These are phyloP conservation scores for Neoniphon sammara DNA, from an alignment of 2,797 vertebrate species.

Conservation along the genomic window DNA sequence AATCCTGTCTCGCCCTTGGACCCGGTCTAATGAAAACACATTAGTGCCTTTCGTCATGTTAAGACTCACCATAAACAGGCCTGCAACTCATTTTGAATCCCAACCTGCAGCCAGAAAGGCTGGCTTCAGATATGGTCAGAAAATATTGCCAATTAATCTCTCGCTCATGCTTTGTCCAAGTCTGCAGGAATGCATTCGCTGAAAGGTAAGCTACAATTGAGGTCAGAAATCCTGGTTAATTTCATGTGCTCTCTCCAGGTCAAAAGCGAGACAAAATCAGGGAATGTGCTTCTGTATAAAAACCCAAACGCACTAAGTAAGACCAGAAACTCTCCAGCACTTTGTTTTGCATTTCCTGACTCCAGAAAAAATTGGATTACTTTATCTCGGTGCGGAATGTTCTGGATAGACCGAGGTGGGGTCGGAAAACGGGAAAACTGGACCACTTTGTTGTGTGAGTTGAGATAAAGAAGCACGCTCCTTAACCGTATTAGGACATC, in stretches of 20 bases:
- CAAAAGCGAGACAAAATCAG: not conserved
- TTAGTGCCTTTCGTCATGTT: conserved; percentile 16
- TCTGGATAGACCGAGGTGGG: conserved; percentile 1
- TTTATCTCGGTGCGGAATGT: not conserved
- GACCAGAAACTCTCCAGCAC: conserved; percentile 30
- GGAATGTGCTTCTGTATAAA: conserved; percentile 46
- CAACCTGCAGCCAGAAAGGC: conserved; percentile 34
- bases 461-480: no score
- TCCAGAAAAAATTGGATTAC: not conserved
- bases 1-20: conserved; percentile 18
- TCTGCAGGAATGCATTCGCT: conserved; percentile 54
- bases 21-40: conserved; percentile 38
- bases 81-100: conserved; percentile 36
- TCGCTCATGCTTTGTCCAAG: conserved; percentile 40
- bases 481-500: not conserved
- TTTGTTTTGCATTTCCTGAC: conserved; percentile 15
- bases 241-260: conserved; percentile 29
- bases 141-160: conserved; percentile 50
- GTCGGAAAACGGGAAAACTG: not conserved
- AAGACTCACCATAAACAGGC: conserved; percentile 39
- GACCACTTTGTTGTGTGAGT: not conserved
- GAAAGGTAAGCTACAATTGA: conserved; percentile 50
- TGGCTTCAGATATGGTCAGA: conserved; percentile 32
- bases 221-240: conserved; percentile 43
- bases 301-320: conserved; percentile 8